Evolutionary conservation across 2,113 vertebrate genomes (phyloP).

Genomic region (Micromys minutus): DNA sequence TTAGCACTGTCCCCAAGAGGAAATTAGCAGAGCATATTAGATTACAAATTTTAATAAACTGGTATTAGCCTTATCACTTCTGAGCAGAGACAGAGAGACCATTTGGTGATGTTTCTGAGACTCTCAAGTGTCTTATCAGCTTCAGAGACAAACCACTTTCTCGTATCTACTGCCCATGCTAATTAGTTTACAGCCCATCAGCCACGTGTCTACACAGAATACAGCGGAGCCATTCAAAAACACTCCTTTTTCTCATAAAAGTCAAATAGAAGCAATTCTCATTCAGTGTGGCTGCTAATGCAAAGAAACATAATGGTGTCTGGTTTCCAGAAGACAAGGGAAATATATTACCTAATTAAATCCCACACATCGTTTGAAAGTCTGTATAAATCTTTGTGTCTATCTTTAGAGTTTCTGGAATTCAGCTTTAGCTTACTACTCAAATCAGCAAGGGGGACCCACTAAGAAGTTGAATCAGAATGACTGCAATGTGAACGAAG

Average conservation of each 20-base stretch:
- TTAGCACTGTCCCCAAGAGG: constrained; percentile 51
- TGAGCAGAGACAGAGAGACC: constrained; percentile 52
- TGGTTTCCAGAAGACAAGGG: constrained; percentile 51
- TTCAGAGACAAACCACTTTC: constrained; percentile 60
- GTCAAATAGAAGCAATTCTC: constrained; percentile 45
- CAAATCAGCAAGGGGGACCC: background rate
- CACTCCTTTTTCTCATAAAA: constrained; percentile 49
- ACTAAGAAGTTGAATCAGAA: background rate
- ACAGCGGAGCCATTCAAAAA: constrained; percentile 40
- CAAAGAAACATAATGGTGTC: constrained; percentile 19
- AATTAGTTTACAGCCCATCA: constrained; percentile 47
- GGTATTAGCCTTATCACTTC: constrained; percentile 62
- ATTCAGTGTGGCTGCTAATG: constrained; percentile 30
- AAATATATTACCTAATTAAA: constrained; percentile 62
- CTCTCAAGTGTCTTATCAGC: constrained; percentile 56
- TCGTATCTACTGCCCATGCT: constrained; percentile 37
- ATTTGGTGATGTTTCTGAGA: constrained; percentile 45
- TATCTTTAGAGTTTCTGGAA: background rate
- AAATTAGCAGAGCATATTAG: constrained; percentile 73
- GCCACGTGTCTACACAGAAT: constrained; percentile 24
- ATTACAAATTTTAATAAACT: constrained; percentile 74
- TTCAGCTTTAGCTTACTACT: background rate
- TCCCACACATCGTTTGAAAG: constrained; percentile 18
- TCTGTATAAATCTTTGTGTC: constrained; percentile 1
- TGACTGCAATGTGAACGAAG: background rate